A percentile compares a stretch with the other conserved stretches of the same genome.
These are phyloP conservation scores for Eupithecia subumbrata DNA, from an alignment of 2,888 invertebrate species.

Conservation along the genomic window DNA sequence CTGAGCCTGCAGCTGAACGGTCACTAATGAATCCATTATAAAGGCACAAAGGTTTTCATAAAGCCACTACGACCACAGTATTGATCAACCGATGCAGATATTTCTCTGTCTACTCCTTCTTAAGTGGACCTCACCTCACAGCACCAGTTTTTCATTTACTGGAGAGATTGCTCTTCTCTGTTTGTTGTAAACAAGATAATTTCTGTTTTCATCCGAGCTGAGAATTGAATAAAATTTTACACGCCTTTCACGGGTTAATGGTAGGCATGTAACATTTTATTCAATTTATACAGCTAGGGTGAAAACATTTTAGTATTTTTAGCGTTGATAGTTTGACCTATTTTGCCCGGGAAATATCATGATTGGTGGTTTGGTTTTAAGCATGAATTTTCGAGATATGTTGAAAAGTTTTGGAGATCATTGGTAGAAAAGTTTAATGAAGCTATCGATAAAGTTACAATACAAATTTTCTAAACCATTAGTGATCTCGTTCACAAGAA, in stretches of 20 bases:
- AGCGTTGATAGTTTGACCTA: background rate
- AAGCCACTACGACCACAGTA: background rate
- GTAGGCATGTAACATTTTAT: conserved; percentile 20
- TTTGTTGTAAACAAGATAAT: conserved; percentile 54
- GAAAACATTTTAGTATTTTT: background rate
- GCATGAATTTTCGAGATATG: background rate
- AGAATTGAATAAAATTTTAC: background rate
- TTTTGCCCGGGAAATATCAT: conserved; percentile 9
- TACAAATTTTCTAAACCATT: too few relatives aligned
- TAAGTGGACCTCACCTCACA: background rate
- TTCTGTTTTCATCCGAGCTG: background rate
- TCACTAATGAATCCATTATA: background rate
- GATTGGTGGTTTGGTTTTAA: background rate
- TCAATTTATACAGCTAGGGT: background rate
- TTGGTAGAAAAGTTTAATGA: background rate
- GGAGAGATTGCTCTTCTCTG: conserved; percentile 58
- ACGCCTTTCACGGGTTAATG: background rate
- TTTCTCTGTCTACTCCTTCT: background rate
- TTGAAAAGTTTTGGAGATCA: background rate
- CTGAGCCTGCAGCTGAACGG: background rate
- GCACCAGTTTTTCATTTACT: conserved; percentile 61
- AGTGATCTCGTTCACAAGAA: too few relatives aligned
- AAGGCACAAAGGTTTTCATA: background rate
- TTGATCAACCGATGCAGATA: background rate
- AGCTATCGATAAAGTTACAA: too few relatives aligned